Percentiles rank a stretch among this genome's conserved stretches.
phyloP scores from a whole-genome alignment of 2,797 vertebrate species.

The Alca torda region DNA sequence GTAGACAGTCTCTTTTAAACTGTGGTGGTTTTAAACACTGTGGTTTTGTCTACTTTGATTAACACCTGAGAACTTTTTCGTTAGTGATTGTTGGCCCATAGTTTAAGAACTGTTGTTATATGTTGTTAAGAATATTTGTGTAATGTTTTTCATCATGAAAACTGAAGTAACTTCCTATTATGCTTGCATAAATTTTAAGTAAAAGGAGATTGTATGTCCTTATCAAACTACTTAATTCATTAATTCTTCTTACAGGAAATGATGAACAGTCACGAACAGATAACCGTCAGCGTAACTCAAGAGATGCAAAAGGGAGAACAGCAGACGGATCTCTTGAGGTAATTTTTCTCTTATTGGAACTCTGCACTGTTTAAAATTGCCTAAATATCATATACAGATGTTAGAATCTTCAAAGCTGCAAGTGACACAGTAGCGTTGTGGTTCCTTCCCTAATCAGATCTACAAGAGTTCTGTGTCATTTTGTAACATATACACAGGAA shows the following conservation, averaged over 20 bases:
- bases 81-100: neutral
- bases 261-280: slow-evolving; percentile 94
- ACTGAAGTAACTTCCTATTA: neutral
- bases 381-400: neutral
- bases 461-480: neutral
- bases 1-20: neutral
- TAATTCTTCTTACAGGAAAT: slow-evolving; percentile 74
- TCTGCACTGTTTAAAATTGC: neutral
- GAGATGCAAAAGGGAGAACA: slow-evolving; percentile 90
- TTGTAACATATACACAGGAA: neutral
- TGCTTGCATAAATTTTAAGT: neutral
- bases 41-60: neutral
- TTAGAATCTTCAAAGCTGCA: neutral
- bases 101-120: neutral
- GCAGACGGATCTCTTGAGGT: slow-evolving; percentile 94
- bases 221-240: too few species aligned
- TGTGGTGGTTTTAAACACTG: neutral
- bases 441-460: neutral
- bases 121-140: neutral
- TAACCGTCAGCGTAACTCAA: slow-evolving; percentile 88
- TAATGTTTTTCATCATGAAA: neutral
- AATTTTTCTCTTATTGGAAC: slow-evolving; percentile 26
- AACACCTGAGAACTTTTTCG: neutral
- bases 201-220: too few species aligned
- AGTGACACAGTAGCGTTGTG: neutral